Conservation (phyloP, 1,140 invertebrate genomes). For the Drosophila murphyi region DNA sequence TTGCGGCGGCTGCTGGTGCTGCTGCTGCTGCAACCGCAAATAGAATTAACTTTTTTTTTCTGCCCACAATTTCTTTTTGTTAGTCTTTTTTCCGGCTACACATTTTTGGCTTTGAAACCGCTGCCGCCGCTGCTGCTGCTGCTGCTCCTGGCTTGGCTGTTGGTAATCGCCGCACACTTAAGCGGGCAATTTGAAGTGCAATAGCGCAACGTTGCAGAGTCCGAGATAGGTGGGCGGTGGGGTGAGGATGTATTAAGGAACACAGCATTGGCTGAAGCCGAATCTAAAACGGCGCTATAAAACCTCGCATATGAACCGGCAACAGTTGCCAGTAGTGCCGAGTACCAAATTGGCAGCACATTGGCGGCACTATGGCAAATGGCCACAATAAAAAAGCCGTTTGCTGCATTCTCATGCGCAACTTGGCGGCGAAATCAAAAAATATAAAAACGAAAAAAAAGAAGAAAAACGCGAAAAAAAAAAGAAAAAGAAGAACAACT, state of each 20-base stretch:
- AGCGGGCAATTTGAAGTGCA: constrained; percentile 72
- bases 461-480: not conserved
- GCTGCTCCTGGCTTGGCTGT: constrained; percentile 47
- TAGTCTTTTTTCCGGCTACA: constrained; percentile 13
- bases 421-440: constrained; percentile 68
- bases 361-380: constrained; percentile 79
- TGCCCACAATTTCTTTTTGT: constrained; percentile 2
- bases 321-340: constrained; percentile 73
- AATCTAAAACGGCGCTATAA: constrained; percentile 55
- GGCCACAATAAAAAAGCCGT: constrained; percentile 82
- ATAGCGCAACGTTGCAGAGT: constrained; percentile 46
- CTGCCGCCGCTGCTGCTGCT: not conserved
- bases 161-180: constrained; percentile 78
- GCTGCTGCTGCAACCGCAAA: constrained; percentile 62
- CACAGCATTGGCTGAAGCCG: not conserved
- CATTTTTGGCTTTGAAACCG: constrained; percentile 50
- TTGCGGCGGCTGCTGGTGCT: constrained; percentile 21
- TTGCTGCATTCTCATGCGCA: constrained; percentile 82
- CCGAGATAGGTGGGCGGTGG: constrained; percentile 2
- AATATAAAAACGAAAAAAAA: constrained; percentile 18
- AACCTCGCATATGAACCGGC: constrained; percentile 65
- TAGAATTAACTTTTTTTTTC: constrained; percentile 72
- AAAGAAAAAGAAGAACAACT: constrained; percentile 23
- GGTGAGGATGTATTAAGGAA: constrained; percentile 10
- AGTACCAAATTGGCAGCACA: constrained; percentile 67